phyloP scores from a whole-genome alignment of 2,113 vertebrate genomes.

The Varanus komodoensis region DNA sequence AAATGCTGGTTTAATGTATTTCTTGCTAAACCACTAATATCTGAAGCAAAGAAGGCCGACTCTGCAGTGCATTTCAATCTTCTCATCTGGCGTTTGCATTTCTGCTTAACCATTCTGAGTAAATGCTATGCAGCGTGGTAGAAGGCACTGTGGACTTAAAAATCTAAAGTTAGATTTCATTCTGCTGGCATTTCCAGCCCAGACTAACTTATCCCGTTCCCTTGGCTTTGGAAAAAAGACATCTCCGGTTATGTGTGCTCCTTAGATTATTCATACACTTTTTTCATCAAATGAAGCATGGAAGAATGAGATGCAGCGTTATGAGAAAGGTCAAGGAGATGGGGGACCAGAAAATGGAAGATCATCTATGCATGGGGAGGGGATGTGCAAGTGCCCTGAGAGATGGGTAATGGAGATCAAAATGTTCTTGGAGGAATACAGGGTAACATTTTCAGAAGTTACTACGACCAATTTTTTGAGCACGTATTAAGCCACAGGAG shows the following conservation, averaged over 20 bases:
- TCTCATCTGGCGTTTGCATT: not conserved
- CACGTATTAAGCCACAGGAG: not conserved
- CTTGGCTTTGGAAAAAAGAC: not conserved
- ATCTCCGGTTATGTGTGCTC: not conserved
- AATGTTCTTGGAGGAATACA: not conserved
- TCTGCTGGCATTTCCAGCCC: not conserved
- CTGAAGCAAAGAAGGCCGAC: not conserved
- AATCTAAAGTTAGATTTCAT: constrained; percentile 26
- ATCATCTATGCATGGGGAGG: not conserved
- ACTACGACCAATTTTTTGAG: not conserved
- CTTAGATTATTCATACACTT: constrained; percentile 10
- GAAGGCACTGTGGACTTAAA: not conserved
- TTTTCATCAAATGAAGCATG: constrained; percentile 26
- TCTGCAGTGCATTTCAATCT: not conserved
- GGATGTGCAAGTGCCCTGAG: not conserved
- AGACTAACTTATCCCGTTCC: not conserved
- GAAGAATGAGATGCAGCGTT: not conserved
- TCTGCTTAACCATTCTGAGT: not conserved
- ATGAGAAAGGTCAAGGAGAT: not conserved
- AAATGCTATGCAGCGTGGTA: not conserved
- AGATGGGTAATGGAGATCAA: not conserved
- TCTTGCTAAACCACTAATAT: not conserved
- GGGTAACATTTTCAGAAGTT: not conserved
- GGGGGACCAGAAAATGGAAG: not conserved
- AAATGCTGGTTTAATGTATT: not conserved